phyloP scores from a whole-genome alignment of 1,140 invertebrate species.

The Drosophila bipectinata region DNA sequence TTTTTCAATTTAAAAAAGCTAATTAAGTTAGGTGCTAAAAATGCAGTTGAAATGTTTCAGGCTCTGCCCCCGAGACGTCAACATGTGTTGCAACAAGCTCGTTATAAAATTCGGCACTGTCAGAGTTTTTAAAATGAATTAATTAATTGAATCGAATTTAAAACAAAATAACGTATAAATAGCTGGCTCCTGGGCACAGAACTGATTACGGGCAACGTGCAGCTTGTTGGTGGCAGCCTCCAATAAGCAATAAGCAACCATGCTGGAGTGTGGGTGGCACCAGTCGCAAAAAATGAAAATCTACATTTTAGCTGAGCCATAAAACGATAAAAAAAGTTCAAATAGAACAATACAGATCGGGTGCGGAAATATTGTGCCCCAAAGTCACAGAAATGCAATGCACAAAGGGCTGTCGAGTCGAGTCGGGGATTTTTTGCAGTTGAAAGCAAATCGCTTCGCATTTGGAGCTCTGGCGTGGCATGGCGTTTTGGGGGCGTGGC shows the following conservation, averaged over 20 bases:
- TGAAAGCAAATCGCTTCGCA: constrained; percentile 54
- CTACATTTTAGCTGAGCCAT: constrained; percentile 39
- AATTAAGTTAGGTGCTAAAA: not conserved
- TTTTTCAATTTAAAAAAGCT: not conserved
- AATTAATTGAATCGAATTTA: constrained; percentile 30
- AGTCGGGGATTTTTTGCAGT: constrained; percentile 53
- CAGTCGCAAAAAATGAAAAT: constrained; percentile 22
- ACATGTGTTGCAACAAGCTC: constrained; percentile 12
- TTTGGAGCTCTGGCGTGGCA: not conserved
- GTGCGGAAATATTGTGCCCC: constrained; percentile 58
- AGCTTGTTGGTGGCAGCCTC: not conserved
- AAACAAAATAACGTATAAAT: not conserved
- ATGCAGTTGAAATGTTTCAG: not conserved
- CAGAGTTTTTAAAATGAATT: constrained; percentile 5
- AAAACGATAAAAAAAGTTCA: constrained; percentile 5
- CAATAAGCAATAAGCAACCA: constrained; percentile 12
- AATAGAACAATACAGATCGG: constrained; percentile 34
- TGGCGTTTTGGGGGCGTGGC: constrained; percentile 31
- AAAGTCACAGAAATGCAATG: constrained; percentile 52
- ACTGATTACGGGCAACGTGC: constrained; percentile 1
- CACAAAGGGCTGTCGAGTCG: constrained; percentile 47
- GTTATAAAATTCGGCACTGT: constrained; percentile 22
- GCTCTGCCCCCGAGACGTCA: constrained; percentile 16
- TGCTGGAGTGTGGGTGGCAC: not conserved
- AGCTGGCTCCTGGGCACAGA: constrained; percentile 9